Evolutionary conservation across 2,797 vertebrate species (phyloP), one percentile per base, ranked within the genome.

Genomic region (Gymnopithys bicolor): DNA sequence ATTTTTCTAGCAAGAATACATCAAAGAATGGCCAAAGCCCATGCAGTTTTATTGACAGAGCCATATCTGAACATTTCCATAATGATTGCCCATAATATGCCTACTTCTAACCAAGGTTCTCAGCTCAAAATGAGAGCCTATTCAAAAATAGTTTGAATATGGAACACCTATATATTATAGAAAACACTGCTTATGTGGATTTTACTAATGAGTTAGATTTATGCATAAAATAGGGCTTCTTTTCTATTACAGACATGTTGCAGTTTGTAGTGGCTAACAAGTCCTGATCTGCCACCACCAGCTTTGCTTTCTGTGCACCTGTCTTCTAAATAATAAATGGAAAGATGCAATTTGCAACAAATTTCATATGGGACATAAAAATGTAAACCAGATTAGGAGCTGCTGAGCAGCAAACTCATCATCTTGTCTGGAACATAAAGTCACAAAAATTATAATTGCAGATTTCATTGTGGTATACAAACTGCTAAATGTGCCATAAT

Each of bases 401-500:
- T 91, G 91, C 90, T 95, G 77, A 93, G 33, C 82, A 86, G 89
- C 77, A 95, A 93, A 91, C 68, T 82, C 87, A 94, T 96, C 94
- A 94, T 90, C 74, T 93, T 90, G 85, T 84, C 89, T 93, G 79
- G 88, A 94, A 96, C 67, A 87, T 91, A 85, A 94, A 95, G 92
- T 93, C 52, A 87, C 83, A 83, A 48, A 86, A 77, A 91, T 81
- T 78, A 92, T 94, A 93, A 96, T 87, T 94, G 84, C 92, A 92
- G 75, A 79, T 97, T 95, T 91, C 89, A 79, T 82, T 89, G 81
- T 95, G 82, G 49, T 75, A 67, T 89, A 87, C 87, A 92, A 80
- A 91, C 94, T 93, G 87, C 94, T 95, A 94, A 96, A 94, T 96
- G 73, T 91, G 69, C 76, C 51, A 0, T 96, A 97, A 95, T 93